These are phyloP conservation scores for Porites lutea DNA, from an alignment of 64 coral and sea anemone species.

Conservation along the genomic window DNA sequence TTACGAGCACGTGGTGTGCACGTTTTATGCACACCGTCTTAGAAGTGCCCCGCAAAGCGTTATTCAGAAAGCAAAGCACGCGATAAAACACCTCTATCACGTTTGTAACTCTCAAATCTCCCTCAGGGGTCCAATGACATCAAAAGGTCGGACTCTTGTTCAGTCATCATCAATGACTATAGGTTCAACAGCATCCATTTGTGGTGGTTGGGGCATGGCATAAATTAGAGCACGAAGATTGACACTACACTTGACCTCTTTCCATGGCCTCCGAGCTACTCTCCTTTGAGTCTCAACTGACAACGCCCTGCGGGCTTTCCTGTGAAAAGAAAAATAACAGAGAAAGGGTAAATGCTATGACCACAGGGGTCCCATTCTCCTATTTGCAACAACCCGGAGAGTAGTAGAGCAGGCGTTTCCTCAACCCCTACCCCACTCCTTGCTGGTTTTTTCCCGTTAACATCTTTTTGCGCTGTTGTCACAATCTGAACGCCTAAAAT, in stretches of 20 bases:
- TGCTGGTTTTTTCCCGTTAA: too few relatives aligned
- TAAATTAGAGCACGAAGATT: slow-evolving; percentile 82
- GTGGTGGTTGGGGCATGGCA: slow-evolving; percentile 20
- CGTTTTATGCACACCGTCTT: too few relatives aligned
- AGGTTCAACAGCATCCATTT: slow-evolving; percentile 64
- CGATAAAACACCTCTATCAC: neutral
- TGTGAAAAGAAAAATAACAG: slow-evolving; percentile 28
- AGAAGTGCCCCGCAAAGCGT: too few relatives aligned
- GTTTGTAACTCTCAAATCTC: neutral
- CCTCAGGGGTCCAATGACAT: neutral
- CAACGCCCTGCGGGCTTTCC: slow-evolving; percentile 89
- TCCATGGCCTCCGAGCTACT: slow-evolving; percentile 90
- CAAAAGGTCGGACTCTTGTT: neutral
- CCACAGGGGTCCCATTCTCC: neutral
- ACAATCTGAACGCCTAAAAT: too few relatives aligned
- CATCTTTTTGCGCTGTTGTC: too few relatives aligned
- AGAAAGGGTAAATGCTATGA: neutral
- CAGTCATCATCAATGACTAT: slow-evolving; percentile 95
- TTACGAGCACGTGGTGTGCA: neutral
- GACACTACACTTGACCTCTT: slow-evolving; percentile 82
- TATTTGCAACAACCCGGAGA: too few relatives aligned
- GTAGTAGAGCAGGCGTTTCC: too few relatives aligned
- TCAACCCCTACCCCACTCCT: too few relatives aligned
- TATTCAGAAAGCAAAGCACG: neutral
- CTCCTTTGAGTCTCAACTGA: slow-evolving; percentile 54